Percentiles rank a stretch among this genome's conserved stretches.
Evolutionary conservation across 1,140 invertebrate species (phyloP).

Genomic region (Lordiphosa mommai): DNA sequence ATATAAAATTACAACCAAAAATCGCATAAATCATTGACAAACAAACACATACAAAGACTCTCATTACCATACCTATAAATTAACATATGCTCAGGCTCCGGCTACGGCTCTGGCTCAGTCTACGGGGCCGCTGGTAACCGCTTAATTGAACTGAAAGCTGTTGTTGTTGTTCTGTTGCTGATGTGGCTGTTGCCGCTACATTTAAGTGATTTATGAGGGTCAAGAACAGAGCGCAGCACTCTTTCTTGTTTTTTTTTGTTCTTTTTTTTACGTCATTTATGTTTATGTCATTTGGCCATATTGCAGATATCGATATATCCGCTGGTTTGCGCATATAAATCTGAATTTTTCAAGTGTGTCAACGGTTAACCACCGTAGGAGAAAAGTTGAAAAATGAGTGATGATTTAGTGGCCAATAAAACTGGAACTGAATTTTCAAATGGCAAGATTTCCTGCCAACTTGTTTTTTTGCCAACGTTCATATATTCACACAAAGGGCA

Average conservation of each 20-base stretch:
- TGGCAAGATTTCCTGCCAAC: no score
- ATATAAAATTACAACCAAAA: conserved; percentile 14
- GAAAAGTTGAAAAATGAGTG: no score
- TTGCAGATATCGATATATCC: no score
- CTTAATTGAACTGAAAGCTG: conserved; percentile 56
- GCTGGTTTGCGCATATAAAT: no score
- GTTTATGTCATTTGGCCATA: conserved; percentile 1
- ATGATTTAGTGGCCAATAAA: no score
- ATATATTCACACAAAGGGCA: no score
- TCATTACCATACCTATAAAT: conserved; percentile 40
- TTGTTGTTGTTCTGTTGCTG: conserved; percentile 8
- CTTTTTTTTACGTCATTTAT: conserved; percentile 1
- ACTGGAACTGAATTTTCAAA: no score
- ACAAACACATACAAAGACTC: conserved; percentile 1
- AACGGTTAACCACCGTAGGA: no score
- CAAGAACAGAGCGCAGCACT: conserved; percentile 5
- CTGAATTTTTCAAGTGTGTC: no score
- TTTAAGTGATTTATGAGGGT: conserved; percentile 66
- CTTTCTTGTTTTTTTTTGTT: no score
- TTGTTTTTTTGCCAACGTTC: no score
- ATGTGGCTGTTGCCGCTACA: conserved; percentile 20
- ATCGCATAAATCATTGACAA: conserved; percentile 29
- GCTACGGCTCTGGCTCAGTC: not conserved
- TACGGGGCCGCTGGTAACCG: conserved; percentile 16
- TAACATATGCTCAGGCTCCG: conserved; percentile 14